Conservation (phyloP, 2,113 vertebrate species). For the Mastomys natalensis region DNA sequence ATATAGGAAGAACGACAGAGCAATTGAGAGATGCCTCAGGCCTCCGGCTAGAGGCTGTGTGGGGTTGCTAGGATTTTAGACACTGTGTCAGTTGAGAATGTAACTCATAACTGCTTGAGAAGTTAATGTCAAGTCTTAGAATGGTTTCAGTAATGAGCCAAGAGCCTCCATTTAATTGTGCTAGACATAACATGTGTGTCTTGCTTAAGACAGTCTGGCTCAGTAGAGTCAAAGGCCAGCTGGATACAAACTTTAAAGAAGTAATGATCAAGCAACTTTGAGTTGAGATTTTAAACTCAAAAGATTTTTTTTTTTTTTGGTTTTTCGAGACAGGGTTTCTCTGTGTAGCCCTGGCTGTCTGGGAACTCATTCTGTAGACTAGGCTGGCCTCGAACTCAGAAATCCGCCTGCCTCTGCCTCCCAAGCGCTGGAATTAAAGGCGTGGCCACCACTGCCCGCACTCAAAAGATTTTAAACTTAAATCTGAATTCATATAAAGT, state of each 20-base stretch:
- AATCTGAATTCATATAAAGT: conserved; percentile 12
- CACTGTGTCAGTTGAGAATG: background rate
- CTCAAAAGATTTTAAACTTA: conserved; percentile 34
- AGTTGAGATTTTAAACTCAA: conserved; percentile 42
- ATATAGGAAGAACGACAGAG: background rate
- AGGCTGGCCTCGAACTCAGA: no score
- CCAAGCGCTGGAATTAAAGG: no score
- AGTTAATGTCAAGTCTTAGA: background rate
- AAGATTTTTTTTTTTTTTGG: no score
- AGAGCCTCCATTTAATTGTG: background rate
- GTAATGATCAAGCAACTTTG: background rate
- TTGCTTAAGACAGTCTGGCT: background rate
- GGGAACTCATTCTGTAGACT: no score
- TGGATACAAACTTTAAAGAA: conserved; percentile 11
- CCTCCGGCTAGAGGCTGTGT: background rate
- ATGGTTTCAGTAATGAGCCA: background rate
- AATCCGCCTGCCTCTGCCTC: no score
- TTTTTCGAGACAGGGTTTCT: no score
- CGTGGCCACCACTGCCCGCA: no score
- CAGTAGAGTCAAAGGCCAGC: background rate
- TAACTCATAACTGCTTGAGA: background rate
- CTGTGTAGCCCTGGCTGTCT: no score
- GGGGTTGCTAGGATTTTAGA: no score
- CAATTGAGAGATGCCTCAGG: no score
- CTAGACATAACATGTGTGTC: background rate